phyloP scores from a whole-genome alignment of 2,888 invertebrate genomes.

The Macropis europaea region DNA sequence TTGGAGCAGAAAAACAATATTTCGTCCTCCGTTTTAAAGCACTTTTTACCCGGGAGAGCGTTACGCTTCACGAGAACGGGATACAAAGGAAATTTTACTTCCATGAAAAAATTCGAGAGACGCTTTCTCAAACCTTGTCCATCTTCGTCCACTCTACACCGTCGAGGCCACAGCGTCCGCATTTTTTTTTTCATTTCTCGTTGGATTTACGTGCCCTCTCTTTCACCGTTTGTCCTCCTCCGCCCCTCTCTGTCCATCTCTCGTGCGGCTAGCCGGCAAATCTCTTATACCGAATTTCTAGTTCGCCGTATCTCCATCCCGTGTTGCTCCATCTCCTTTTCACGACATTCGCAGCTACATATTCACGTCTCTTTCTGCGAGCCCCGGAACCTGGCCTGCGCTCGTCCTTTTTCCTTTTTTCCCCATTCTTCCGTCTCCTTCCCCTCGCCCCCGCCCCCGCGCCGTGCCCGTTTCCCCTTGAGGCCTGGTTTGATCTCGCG shows the following conservation, averaged over 20 bases:
- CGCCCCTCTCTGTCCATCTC: background rate
- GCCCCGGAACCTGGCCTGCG: constrained; percentile 8
- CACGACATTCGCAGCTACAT: constrained; percentile 23
- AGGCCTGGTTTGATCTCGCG: constrained; percentile 43
- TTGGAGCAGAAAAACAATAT: constrained; percentile 19
- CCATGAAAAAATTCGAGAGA: constrained; percentile 39
- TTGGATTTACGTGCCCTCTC: constrained; percentile 26
- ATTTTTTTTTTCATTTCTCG: background rate
- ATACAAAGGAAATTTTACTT: constrained; percentile 37
- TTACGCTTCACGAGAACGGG: constrained; percentile 24
- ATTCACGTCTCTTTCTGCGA: constrained; percentile 5
- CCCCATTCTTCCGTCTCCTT: constrained; percentile 1
- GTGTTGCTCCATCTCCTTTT: constrained; percentile 31
- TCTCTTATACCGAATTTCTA: constrained; percentile 61
- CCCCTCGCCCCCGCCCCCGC: background rate
- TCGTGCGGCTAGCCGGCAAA: constrained; percentile 42
- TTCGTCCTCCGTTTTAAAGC: constrained; percentile 13
- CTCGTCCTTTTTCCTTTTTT: constrained; percentile 13
- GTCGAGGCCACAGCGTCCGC: constrained; percentile 21
- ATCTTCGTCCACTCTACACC: constrained; percentile 29
- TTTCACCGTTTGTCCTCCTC: background rate
- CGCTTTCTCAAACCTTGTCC: constrained; percentile 20
- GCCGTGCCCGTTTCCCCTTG: constrained; percentile 11
- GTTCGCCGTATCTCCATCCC: constrained; percentile 38
- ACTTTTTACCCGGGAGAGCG: constrained; percentile 22